phyloP scores from a whole-genome alignment of 1,140 invertebrate species.

The Ceratosolen fusciceps region DNA sequence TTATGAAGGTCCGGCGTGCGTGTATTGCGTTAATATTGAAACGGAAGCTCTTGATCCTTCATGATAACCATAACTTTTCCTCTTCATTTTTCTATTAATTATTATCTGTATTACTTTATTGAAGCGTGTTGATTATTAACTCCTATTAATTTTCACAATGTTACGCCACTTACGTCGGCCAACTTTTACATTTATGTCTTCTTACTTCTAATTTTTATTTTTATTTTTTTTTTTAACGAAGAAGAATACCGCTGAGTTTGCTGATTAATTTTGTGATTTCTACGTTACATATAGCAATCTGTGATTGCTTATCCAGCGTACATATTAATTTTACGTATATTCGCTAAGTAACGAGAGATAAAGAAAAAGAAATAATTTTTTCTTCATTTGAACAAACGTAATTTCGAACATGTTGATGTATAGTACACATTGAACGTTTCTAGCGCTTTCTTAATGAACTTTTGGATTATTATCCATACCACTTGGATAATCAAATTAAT shows the following conservation, averaged over 20 bases:
- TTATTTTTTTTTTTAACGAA: not conserved
- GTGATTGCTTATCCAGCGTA: conserved; percentile 29
- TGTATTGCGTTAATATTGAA: not conserved
- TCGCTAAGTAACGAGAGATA: not conserved
- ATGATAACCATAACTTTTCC: not conserved
- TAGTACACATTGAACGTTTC: conserved; percentile 7
- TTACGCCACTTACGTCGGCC: not conserved
- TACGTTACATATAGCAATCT: conserved; percentile 11
- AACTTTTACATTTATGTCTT: conserved; percentile 14
- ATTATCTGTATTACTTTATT: not conserved
- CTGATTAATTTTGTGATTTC: conserved; percentile 12
- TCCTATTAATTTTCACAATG: not conserved
- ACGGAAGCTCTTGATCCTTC: not conserved
- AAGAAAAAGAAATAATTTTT: conserved; percentile 11
- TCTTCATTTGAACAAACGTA: conserved; percentile 14
- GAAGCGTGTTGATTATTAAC: not conserved
- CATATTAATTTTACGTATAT: conserved; percentile 23
- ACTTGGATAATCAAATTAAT: not conserved
- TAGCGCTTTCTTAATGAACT: not conserved
- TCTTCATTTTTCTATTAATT: not conserved
- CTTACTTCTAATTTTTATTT: no score
- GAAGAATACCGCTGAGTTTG: conserved; percentile 5
- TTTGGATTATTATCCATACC: not conserved
- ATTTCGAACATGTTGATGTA: conserved; percentile 9
- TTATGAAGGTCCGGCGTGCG: no score